A percentile compares a stretch with the other conserved stretches of the same genome.
Conservation (phyloP, 23 tunicate genomes). For the Styela clava region DNA sequence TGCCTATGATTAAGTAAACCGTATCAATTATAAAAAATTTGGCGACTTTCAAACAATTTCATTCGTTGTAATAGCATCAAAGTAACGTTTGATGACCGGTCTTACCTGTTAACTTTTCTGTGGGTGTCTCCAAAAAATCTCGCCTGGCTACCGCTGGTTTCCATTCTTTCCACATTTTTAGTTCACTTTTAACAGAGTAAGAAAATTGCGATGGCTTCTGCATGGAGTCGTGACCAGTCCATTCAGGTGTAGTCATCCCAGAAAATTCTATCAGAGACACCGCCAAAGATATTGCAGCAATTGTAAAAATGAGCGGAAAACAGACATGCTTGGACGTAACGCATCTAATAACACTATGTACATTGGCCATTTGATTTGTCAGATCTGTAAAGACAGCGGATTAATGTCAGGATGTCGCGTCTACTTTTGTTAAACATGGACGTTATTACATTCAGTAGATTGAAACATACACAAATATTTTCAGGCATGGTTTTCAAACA, state of each 20-base stretch:
- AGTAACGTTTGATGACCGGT: too few relatives aligned
- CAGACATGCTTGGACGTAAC: slow-evolving; percentile 20
- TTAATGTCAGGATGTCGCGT: too few relatives aligned
- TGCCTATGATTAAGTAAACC: too few relatives aligned
- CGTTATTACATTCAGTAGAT: too few relatives aligned
- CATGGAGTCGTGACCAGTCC: background rate
- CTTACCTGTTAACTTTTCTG: too few relatives aligned
- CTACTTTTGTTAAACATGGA: too few relatives aligned
- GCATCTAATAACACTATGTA: background rate
- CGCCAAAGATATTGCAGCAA: slow-evolving; percentile 21
- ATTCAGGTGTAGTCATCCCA: background rate
- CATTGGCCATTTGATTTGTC: background rate
- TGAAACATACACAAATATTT: too few relatives aligned
- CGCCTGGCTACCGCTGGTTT: background rate
- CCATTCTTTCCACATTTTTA: background rate
- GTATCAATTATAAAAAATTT: too few relatives aligned
- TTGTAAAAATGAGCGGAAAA: slow-evolving; percentile 10
- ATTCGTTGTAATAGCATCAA: too few relatives aligned
- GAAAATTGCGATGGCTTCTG: background rate
- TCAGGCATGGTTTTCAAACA: too few relatives aligned
- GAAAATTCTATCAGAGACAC: background rate
- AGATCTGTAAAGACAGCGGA: background rate
- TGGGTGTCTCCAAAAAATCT: too few relatives aligned
- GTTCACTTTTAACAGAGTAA: background rate
- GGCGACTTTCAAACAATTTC: too few relatives aligned